A percentile compares a stretch with the other conserved stretches of the same genome.
Evolutionary conservation across 2,797 vertebrate species (phyloP).

Genomic region (Arremon brunneinucha): DNA sequence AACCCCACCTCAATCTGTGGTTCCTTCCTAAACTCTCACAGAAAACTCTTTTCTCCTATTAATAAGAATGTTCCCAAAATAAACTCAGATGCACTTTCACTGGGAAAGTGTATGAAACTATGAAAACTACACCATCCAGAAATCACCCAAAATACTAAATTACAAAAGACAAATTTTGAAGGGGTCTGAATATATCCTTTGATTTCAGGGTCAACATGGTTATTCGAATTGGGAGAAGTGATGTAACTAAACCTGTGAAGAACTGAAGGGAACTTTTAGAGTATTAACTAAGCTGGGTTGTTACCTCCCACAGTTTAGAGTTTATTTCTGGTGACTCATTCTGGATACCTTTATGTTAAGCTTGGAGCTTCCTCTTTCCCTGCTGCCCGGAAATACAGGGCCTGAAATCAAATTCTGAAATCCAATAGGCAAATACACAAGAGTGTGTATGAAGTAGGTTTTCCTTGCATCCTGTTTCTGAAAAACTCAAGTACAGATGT

Average conservation of each 20-base stretch:
- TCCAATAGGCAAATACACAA: neutral
- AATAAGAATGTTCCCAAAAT: neutral
- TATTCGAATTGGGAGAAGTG: neutral
- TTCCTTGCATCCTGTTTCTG: neutral
- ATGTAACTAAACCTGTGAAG: neutral
- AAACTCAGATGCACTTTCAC: neutral
- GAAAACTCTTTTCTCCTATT: neutral
- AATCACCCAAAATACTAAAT: neutral
- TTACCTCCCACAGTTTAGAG: neutral
- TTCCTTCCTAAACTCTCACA: neutral
- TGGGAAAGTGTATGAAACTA: neutral
- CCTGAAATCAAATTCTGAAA: neutral
- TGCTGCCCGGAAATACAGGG: neutral
- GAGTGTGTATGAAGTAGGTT: neutral
- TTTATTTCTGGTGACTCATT: neutral
- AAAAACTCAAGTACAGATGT: neutral
- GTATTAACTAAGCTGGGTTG: neutral
- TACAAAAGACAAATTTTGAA: neutral
- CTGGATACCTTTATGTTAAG: neutral
- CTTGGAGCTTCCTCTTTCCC: neutral
- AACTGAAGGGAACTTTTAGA: neutral
- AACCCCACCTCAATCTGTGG: accelerated
- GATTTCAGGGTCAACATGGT: neutral
- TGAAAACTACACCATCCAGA: neutral
- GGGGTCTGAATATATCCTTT: neutral